phyloP scores from a whole-genome alignment of 2,797 vertebrate species.

The Crossoptilon crossoptilon region DNA sequence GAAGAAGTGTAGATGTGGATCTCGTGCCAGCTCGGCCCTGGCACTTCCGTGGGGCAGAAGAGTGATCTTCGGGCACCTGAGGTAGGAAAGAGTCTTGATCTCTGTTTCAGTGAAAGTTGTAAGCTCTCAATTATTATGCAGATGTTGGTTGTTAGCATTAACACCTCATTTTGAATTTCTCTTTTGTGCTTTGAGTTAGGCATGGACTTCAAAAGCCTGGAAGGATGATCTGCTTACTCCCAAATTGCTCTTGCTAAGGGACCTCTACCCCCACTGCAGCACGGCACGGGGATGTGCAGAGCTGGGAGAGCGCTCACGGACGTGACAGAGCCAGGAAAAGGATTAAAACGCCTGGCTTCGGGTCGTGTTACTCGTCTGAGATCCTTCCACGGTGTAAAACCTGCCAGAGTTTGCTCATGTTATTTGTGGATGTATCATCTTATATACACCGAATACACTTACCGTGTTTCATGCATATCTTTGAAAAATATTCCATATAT shows the following conservation, averaged over 20 bases:
- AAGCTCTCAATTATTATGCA: background rate
- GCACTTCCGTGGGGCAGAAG: background rate
- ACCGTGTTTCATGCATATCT: background rate
- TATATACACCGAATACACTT: background rate
- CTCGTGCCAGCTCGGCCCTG: background rate
- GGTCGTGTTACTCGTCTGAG: too few species aligned
- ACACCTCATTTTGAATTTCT: constrained; percentile 23
- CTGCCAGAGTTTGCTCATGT: background rate
- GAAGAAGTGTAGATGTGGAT: background rate
- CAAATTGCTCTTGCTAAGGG: background rate
- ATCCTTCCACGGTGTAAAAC: background rate
- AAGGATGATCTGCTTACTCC: background rate
- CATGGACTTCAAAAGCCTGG: constrained; percentile 4
- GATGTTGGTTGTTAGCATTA: constrained; percentile 15
- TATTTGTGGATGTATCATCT: background rate
- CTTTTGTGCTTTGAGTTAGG: constrained; percentile 26
- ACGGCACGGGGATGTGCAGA: background rate
- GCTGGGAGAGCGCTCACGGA: fast-evolving
- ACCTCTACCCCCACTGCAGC: background rate
- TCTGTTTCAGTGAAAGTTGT: background rate
- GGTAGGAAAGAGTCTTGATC: background rate
- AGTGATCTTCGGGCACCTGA: background rate
- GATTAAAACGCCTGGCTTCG: fast-evolving
- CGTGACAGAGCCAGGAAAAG: background rate
- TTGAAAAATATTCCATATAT: background rate